Base-by-base conservation (phyloP, 2,888 invertebrate species). In the Drosophila falleni region DNA sequence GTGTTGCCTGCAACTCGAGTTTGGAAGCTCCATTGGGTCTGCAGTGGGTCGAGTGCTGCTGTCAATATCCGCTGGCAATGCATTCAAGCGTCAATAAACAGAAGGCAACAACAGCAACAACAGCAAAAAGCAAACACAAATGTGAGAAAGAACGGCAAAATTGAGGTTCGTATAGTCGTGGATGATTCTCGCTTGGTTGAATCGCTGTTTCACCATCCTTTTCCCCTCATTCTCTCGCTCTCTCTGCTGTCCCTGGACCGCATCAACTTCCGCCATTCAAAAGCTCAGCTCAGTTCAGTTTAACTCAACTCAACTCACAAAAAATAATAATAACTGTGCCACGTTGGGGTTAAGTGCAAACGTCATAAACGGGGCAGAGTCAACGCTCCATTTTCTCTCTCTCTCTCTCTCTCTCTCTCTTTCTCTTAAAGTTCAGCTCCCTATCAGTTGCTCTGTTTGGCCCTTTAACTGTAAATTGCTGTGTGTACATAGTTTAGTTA, bases 261-360 rank as follows among this genome's bases (percentile, higher is more conserved):
- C 33, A 29, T 46, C 53, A 69, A 68, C 75, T 78, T 76, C 75
- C 75, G 75, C 54, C 58, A 54, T 76, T 68, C 78, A 23, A 78
- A 78, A 78, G 78, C 75, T 72, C 56, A 60, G 13, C 39, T 37
- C 63, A 53, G 58, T 13, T 29, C n/a, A 44, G 23, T 23, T 23
- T 23, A 23, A 29, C 75, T 72, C 56, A 60, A 33, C 5, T 37
- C 63, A 53, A 62, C 16, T 31, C 15, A 46, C 5, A 42, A 13
- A 53, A 54, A 46, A 62, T 29, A 63, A 70, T 82, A 71, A 84
- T 89, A 84, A 84, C 89, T 84, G 87, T 89, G 84, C 89, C 89
- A 84, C 65, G 87, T 59, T 78, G 86, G 76, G 83, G 83, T 79
- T 83, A 88, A 83, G 83, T 85, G 83, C 83, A 83, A 82, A 74